Evolutionary conservation across 1,140 invertebrate genomes (phyloP).

Genomic region (Eulimnadia texana): DNA sequence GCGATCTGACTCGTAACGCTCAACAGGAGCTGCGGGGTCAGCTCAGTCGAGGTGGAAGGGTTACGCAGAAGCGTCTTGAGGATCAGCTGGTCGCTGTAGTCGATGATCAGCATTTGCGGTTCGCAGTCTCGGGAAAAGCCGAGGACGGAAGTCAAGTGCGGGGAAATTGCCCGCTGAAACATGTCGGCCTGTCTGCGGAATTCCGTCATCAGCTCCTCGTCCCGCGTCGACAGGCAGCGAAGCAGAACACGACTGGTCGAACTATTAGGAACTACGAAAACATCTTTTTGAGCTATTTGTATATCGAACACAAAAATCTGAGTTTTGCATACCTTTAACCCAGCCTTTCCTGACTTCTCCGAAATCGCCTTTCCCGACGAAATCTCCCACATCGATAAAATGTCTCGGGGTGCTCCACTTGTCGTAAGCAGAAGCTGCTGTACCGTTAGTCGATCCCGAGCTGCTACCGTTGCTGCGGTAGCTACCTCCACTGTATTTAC

Average conservation of each 20-base stretch:
- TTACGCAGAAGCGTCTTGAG: constrained; percentile 82
- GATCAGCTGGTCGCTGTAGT: constrained; percentile 81
- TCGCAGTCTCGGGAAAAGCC: constrained; percentile 67
- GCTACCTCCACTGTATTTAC: no score
- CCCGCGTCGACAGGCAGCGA: constrained; percentile 46
- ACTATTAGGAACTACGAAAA: not conserved
- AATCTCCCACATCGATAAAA: not conserved
- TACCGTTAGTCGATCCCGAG: not conserved
- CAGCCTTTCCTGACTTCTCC: not conserved
- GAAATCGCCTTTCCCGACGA: not conserved
- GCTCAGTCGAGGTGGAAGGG: constrained; percentile 39
- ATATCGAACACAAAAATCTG: no score
- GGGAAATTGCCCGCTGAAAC: constrained; percentile 53
- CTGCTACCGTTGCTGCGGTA: not conserved
- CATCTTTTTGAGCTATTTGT: no score
- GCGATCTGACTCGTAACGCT: constrained; percentile 61
- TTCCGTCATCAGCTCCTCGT: constrained; percentile 58
- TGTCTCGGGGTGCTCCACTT: not conserved
- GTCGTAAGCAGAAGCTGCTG: not conserved
- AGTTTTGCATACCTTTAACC: not conserved
- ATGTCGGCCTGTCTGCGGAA: constrained; percentile 77
- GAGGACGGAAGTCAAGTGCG: constrained; percentile 63
- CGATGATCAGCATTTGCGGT: constrained; percentile 74
- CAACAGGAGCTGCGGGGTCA: constrained; percentile 40
- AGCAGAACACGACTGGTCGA: constrained; percentile 6